Conservation (phyloP, 2,888 invertebrate species). For the Neocrepidodera transversa region DNA sequence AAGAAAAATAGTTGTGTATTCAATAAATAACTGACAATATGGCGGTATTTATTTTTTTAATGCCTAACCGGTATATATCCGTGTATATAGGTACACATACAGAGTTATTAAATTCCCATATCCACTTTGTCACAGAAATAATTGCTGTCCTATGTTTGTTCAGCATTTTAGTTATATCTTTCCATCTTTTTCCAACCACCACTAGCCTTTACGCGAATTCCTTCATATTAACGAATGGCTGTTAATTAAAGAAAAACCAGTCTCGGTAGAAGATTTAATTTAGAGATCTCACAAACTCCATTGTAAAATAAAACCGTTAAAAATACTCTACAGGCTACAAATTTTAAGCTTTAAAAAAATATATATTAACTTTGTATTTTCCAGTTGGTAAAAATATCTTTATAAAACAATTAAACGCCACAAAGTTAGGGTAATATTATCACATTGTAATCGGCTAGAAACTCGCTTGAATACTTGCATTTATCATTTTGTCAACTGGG, state of each 20-base stretch:
- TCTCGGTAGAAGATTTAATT: constrained; percentile 51
- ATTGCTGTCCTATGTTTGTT: constrained; percentile 45
- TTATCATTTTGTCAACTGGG: constrained; percentile 56
- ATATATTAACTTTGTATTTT: too few species aligned
- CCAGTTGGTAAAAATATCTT: too few species aligned
- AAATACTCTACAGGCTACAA: too few species aligned
- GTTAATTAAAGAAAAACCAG: constrained; percentile 55
- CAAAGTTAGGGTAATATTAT: constrained; percentile 43
- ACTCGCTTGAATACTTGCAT: constrained; percentile 46
- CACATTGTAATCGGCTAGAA: constrained; percentile 50
- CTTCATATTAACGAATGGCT: constrained; percentile 52
- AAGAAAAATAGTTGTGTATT: constrained; percentile 26
- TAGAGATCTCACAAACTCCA: constrained; percentile 49
- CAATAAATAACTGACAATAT: constrained; percentile 35
- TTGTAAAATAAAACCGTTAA: constrained; percentile 37
- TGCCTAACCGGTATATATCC: constrained; percentile 23
- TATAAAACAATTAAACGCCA: constrained; percentile 38
- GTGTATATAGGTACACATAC: constrained; percentile 15
- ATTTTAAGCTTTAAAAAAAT: too few species aligned
- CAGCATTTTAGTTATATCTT: constrained; percentile 43
- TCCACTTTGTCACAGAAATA: constrained; percentile 35
- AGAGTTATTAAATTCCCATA: constrained; percentile 33
- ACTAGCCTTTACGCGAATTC: constrained; percentile 38
- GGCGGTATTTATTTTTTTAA: constrained; percentile 29
- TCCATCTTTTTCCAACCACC: constrained; percentile 42